Evolutionary conservation across 2,113 vertebrate species (phyloP).

Genomic region (Thunnus maccoyii): DNA sequence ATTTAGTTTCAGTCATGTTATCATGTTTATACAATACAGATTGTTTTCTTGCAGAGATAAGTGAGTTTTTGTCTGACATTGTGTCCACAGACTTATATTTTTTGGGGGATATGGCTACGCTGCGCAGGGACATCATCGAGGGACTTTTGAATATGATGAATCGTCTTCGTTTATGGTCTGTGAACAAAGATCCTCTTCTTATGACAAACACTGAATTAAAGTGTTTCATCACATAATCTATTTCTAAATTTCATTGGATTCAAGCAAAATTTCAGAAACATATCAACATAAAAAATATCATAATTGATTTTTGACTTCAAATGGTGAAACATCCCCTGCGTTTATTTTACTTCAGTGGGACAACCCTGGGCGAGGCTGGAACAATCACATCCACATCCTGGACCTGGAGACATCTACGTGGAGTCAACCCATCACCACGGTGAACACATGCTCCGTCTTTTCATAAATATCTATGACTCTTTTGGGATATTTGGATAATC

Average conservation of each 20-base stretch:
- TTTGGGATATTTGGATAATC: background rate
- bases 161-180: slow-evolving; percentile 92
- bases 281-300: no score
- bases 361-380: slow-evolving; percentile 94
- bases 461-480: background rate
- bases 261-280: no score
- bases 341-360: slow-evolving; percentile 68
- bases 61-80: slow-evolving; percentile 3
- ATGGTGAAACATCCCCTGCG: background rate
- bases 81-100: slow-evolving; percentile 89
- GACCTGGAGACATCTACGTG: slow-evolving; percentile 93
- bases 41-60: background rate
- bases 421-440: slow-evolving; percentile 94
- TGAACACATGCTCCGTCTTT: slow-evolving; percentile 57
- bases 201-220: background rate
- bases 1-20: no score
- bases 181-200: slow-evolving; percentile 17
- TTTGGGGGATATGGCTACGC: slow-evolving; percentile 97
- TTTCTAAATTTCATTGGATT: background rate
- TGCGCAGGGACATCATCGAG: slow-evolving; percentile 88
- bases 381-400: slow-evolving; percentile 95
- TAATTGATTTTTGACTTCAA: no score
- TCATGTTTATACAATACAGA: no score
- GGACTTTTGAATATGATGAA: slow-evolving; percentile 95
- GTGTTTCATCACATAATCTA: background rate